Base-by-base conservation (phyloP, 1,140 invertebrate species). In the Vanessa tameamea region DNA sequence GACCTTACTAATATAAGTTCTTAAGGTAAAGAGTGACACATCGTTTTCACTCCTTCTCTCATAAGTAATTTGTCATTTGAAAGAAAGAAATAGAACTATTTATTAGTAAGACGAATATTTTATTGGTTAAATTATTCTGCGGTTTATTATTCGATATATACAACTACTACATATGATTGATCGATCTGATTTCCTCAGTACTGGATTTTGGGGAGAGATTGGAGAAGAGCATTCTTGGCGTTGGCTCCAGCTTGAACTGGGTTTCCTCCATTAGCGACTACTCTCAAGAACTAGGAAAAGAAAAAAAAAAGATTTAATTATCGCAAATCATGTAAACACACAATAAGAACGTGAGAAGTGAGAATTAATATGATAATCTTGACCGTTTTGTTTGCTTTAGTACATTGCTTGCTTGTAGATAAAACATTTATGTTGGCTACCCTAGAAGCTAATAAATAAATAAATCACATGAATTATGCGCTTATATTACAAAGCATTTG, bases 251-350 rank as follows among this genome's bases (percentile, higher is more conserved):
- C 78, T 61, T 64, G 66, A 12, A 31, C 26, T 53, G 79, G 77
- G 74, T 86, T 85, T 12, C 64, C 69, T 31, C 85, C 83, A 37
- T 7, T 43, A 9, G 73, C 79, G 12, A 85, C 79, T 8, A 51
- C 74, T 64, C 79, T 78, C 73, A 87, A 68, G 73, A 88, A 80
- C 85, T 87, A 20, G 51, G 20, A 53, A 8, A 9, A 53, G 16
- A 9, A 16, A n/a, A 16, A 31, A 9, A 53, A 53, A 2, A 53
- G 3, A 53, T 53, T 15, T n/a, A 15, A 9, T 20, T 53, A 7
- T 53, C 8, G 13, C 48, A 50, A 50, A 15, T 15, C 3, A 14
- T 50, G 48, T 50, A 50, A 50, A 14, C 15, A 50, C 6, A n/a
- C 47, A 13, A 48, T 37, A 37, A 37, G 0, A 37, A 37, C 7